Base-by-base conservation (phyloP, 2,888 invertebrate genomes). In the Euclidia mi region DNA sequence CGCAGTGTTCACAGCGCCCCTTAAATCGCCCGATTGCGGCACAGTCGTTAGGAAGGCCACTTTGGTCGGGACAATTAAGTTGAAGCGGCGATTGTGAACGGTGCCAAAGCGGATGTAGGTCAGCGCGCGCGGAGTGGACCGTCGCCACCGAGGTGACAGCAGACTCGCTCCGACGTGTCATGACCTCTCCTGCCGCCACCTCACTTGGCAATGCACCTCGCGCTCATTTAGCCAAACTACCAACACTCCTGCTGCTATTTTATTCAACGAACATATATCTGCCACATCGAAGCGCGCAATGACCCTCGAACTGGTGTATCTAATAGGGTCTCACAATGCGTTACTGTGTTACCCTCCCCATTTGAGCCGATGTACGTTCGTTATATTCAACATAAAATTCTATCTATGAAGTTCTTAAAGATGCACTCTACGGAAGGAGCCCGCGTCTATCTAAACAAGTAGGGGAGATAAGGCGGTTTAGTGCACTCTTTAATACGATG, bases 41-140 rank as follows among this genome's bases (percentile, higher is more conserved):
- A 85, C 88, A 89, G 88, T 94, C 93, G 93, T 94, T 94, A 94
- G 91, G 91, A 90, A 87, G 87, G 89, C 86, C 90, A 85, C 89
- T 94, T 94, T 94, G n/a, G 94, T 92, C 92, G 91, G 89, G 87
- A 94, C 93, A 94, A 94, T 94, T 94, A 94, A 94, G 93, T 91
- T 92, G 92, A 92, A 94, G 94, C 94, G 92, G 89, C 82, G 93
- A 94, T 93, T 92, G 94, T 91, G 91, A 91, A 82, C 94, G 87
- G 87, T 94, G 94, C 94, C 94, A 94, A 94, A 91, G 91, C 92
- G 90, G 90, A 94, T 92, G 84, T 94, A 94, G 94, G 94, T 94
- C 94, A 94, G 88, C 85, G 82, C 79, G 85, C 76, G 84, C 87
- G 75, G 84, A 91, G 92, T 91, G 92, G 92, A 90, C 91, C 85